phyloP scores from a whole-genome alignment of 2,888 invertebrate species.

The Coelopa pilipes region DNA sequence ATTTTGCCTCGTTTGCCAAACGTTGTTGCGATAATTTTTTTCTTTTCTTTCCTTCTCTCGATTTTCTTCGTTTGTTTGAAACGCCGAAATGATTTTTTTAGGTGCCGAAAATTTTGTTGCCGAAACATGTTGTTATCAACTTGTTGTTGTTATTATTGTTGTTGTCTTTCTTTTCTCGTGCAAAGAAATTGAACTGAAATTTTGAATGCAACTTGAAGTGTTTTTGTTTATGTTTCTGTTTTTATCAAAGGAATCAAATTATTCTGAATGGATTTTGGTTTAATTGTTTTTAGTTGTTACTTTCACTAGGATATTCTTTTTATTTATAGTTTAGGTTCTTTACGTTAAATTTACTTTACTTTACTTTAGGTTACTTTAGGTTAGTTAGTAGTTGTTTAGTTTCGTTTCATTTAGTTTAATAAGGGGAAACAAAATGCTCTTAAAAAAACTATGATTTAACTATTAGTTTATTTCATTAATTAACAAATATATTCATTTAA shows the following conservation, averaged over 20 bases:
- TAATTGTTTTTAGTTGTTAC: not conserved
- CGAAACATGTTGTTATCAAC: slow-evolving; percentile 45
- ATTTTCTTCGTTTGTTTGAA: slow-evolving; percentile 34
- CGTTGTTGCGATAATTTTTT: slow-evolving; percentile 40
- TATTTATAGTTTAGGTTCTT: too few relatives aligned
- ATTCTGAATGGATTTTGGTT: not conserved
- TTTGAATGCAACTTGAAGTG: too few relatives aligned
- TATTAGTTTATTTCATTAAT: slow-evolving; percentile 35
- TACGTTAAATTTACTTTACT: too few relatives aligned
- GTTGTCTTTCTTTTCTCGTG: too few relatives aligned
- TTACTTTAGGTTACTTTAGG: not conserved
- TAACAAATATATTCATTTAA: slow-evolving; percentile 35
- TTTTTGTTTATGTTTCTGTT: too few relatives aligned
- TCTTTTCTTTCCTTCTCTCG: too few relatives aligned
- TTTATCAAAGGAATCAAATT: too few relatives aligned
- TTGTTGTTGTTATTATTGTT: too few relatives aligned
- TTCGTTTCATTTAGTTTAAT: not conserved
- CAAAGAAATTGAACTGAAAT: too few relatives aligned
- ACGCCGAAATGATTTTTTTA: slow-evolving; percentile 43
- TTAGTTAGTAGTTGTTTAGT: not conserved
- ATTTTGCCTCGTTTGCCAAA: slow-evolving; percentile 52
- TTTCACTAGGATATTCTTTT: too few relatives aligned
- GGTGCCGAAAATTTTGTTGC: slow-evolving; percentile 42
- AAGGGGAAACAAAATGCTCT: slow-evolving; percentile 19
- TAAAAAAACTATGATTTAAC: slow-evolving; percentile 34